A percentile compares a stretch with the other conserved stretches of the same genome.
Conservation (phyloP, 1,140 invertebrate genomes). For the Drosophila triauraria region DNA sequence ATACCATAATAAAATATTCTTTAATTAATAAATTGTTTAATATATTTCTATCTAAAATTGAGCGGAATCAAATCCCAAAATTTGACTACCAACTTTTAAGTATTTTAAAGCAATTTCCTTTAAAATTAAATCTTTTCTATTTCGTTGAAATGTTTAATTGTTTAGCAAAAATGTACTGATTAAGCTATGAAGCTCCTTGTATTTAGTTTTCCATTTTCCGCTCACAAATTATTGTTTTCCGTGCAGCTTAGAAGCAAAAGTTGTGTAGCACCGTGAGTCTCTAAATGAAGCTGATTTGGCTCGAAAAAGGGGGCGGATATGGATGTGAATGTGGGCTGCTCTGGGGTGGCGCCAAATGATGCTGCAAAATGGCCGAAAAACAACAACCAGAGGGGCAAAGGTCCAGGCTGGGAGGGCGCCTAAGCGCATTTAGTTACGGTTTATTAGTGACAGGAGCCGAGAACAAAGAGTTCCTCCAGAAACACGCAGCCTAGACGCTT, state of each 20-base stretch:
- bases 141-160: no score
- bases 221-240: neutral
- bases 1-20: neutral
- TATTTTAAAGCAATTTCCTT: no score
- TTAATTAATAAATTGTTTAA: neutral
- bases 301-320: neutral
- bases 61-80: no score
- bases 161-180: no score
- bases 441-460: constrained; percentile 41
- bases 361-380: constrained; percentile 52
- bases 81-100: no score
- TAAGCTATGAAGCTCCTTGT: no score
- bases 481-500: constrained; percentile 32
- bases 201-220: neutral
- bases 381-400: neutral
- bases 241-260: constrained; percentile 34
- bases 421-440: constrained; percentile 65
- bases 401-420: constrained; percentile 6
- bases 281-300: constrained; percentile 45
- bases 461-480: constrained; percentile 37
- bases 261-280: constrained; percentile 35
- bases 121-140: no score
- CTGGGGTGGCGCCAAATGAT: constrained; percentile 50
- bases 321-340: neutral
- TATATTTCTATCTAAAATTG: no score